Conservation (phyloP, 1,140 invertebrate genomes). For the Lerema accius region DNA sequence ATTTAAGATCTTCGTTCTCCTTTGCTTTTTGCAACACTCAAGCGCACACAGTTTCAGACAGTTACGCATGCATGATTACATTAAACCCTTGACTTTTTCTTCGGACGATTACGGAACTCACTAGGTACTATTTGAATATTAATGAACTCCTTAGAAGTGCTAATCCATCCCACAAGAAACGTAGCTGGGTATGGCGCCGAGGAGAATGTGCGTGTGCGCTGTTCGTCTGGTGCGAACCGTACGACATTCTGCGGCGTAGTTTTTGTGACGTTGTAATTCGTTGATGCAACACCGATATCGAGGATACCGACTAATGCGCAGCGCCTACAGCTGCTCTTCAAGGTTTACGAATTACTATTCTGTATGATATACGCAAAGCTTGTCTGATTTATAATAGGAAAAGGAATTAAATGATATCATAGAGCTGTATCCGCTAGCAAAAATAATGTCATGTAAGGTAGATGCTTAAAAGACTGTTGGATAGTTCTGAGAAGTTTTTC, state of each 20-base stretch:
- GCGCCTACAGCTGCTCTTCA: background rate
- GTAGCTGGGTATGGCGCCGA: background rate
- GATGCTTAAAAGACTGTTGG: too few relatives aligned
- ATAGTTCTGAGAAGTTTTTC: too few relatives aligned
- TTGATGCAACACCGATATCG: constrained; percentile 6
- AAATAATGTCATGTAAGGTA: too few relatives aligned
- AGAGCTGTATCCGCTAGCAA: too few relatives aligned
- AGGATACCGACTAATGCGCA: background rate
- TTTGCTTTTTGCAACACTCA: too few relatives aligned
- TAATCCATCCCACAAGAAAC: constrained; percentile 22
- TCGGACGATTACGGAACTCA: background rate
- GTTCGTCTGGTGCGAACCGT: background rate
- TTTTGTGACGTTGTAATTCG: constrained; percentile 7
- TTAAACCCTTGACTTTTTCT: background rate
- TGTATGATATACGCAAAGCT: too few relatives aligned
- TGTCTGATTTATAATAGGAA: too few relatives aligned
- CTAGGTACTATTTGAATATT: constrained; percentile 10
- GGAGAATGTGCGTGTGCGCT: too few relatives aligned
- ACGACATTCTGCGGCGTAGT: constrained; percentile 1
- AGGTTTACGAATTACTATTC: constrained; percentile 3
- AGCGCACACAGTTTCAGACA: too few relatives aligned
- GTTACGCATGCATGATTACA: too few relatives aligned
- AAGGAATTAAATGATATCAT: too few relatives aligned
- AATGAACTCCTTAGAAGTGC: constrained; percentile 5
- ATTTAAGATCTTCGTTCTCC: too few relatives aligned